Evolutionary conservation across 1,140 invertebrate species (phyloP), one percentile per base, ranked within the genome.

Genomic region (Planococcus citri): DNA sequence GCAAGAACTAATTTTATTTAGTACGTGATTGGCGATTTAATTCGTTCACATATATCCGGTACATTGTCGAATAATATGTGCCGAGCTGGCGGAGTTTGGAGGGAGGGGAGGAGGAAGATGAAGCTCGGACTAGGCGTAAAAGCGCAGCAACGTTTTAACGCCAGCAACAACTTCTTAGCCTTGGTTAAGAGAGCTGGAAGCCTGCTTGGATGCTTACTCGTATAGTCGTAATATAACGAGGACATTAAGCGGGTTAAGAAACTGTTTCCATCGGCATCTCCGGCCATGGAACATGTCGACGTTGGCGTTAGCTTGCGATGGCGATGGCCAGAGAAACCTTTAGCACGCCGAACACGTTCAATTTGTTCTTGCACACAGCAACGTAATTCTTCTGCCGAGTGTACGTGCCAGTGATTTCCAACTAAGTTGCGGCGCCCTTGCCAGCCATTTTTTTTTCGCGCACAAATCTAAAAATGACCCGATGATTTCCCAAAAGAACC

Each of bases 401-500:
- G 60, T 64, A 64, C 60, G 60, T 64, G 60, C 60, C 60, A 64
- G 60, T 64, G 60, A 64, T 64, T 64, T 64, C 20, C 14, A 20
- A 51, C 41, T 2, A 14, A 20, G 33, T 37, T 37, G 33, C 33
- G n/a, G 29, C 29, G 29, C 29, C 41, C 41, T 51, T 6, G 29
- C 29, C 29, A 33, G 29, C 17, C 17, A 8, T 37, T 37, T 37
- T 37, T 37, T 37, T 37, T 37, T 37, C 33, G 33, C 41, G 60
- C 22, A 24, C 21, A 25, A 64, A 64, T 25, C 22, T 64, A 25
- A 64, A 64, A 64, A 24, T 64, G 25, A 64, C 60, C 22, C 60
- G 21, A 64, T 64, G 60, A 64, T 64, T 64, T 64, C 60, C 60
- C 60, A 64, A 64, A 64, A 64, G 60, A 64, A 64, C 20, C 12